phyloP scores from a whole-genome alignment of 1,140 invertebrate species.

The Antheraea pernyi region DNA sequence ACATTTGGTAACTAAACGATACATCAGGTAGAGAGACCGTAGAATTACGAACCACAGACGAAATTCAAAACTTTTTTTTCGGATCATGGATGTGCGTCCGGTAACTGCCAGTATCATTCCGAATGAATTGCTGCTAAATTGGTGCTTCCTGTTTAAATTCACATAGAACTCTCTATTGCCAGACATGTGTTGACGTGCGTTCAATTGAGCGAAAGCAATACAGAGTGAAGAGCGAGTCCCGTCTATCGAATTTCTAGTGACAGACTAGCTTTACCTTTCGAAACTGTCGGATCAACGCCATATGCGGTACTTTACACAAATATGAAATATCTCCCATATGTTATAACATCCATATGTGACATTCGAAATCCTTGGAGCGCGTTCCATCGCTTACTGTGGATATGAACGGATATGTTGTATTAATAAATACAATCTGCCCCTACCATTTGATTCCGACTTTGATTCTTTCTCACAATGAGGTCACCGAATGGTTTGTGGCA shows the following conservation, averaged over 20 bases:
- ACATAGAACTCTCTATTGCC: slow-evolving; percentile 60
- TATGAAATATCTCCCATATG: slow-evolving; percentile 43
- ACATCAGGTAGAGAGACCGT: slow-evolving; percentile 42
- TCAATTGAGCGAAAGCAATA: slow-evolving; percentile 73
- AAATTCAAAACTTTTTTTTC: slow-evolving; percentile 54
- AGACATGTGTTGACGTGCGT: slow-evolving; percentile 64
- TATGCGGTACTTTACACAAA: slow-evolving; percentile 48
- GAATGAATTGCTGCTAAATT: slow-evolving; percentile 75
- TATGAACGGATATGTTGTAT: slow-evolving; percentile 38
- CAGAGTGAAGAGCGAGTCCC: slow-evolving; percentile 42
- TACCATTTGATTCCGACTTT: slow-evolving; percentile 26
- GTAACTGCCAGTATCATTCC: slow-evolving; percentile 58
- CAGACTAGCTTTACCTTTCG: slow-evolving; percentile 43
- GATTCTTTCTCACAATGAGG: slow-evolving; percentile 31
- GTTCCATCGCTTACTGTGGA: slow-evolving; percentile 29
- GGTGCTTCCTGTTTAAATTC: slow-evolving; percentile 74
- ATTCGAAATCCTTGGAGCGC: slow-evolving; percentile 33
- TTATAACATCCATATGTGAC: slow-evolving; percentile 37
- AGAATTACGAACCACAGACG: slow-evolving; percentile 38
- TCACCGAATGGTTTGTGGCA: no score
- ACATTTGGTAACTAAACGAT: slow-evolving; percentile 54
- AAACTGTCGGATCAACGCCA: slow-evolving; percentile 44
- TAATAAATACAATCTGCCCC: slow-evolving; percentile 38
- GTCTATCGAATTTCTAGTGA: slow-evolving; percentile 67
- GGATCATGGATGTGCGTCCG: slow-evolving; percentile 55